Base-by-base conservation (phyloP, 1,140 invertebrate species). In the Maniola jurtina region DNA sequence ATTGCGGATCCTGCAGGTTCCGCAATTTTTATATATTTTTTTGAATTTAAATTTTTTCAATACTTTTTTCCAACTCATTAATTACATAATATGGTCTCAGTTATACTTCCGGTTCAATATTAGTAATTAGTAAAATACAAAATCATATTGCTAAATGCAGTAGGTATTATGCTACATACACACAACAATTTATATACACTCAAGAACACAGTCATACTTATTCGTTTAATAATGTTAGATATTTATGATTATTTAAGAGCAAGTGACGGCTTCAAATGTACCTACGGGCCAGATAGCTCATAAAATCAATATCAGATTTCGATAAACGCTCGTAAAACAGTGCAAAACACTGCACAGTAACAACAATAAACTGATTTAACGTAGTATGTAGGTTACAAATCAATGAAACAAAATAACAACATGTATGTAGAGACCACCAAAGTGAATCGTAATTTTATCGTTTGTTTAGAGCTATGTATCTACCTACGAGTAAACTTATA, bases 241-340 rank as follows among this genome's bases (percentile, higher is more conserved):
- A 13, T 45, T 13, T 45, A 45, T n/a, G 42, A 45, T 45, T 6
- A 45, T 45, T 0, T n/a, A 11, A 47, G 33, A 56, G 34, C 34
- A 14, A 40, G 61, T 64, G 54, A 45, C 50, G 40, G 38, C 11
- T 64, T 35, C n/a, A 56, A 45, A 45, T 45, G 42, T 35, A 52
- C n/a, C n/a, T 16, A 25, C 52, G 38, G 13, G 45, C 10, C 25
- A 42, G 61, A 33, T 64, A 47, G 42, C 52, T 56, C 52, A 56
- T 64, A 64, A 64, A 64, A 56, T 64, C 52, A 38, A 56, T 64
- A 56, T 25, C 61, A 45, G 42, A 45, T 38, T 34, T 64, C 52
- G 40, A 33, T 33, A 45, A 64, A 47, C 61, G 13, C n/a, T 35
- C 54, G 42, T 64, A 64, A 64, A 56, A 64, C 40, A 13, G 40